Conservation (phyloP, 1,140 invertebrate species). For the Lethocerus indicus region DNA sequence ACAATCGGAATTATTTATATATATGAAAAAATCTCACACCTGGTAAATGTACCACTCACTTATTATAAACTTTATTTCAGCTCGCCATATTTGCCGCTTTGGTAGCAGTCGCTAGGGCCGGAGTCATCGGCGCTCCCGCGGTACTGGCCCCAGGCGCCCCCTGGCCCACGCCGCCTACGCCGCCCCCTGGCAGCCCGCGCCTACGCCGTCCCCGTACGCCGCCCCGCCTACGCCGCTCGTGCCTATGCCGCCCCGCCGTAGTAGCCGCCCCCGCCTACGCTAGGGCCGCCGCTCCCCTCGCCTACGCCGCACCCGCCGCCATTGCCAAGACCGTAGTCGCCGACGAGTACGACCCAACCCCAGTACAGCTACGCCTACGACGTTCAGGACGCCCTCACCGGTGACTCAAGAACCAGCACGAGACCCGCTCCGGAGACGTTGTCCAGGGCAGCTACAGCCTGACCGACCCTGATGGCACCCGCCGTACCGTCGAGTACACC, state of each 20-base stretch:
- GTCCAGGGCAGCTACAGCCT: slow-evolving; percentile 31
- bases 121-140: slow-evolving; percentile 17
- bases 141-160: slow-evolving; percentile 16
- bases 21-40: too few species aligned
- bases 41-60: too few species aligned
- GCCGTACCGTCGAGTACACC: slow-evolving; percentile 2
- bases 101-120: slow-evolving; percentile 20
- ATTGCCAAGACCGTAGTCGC: slow-evolving; percentile 5
- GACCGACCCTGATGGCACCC: slow-evolving; percentile 21
- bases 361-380: slow-evolving; percentile 42
- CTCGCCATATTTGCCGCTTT: slow-evolving; percentile 20
- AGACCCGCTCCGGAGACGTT: slow-evolving; percentile 43
- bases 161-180: too few species aligned
- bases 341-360: slow-evolving; percentile 24
- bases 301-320: slow-evolving; percentile 1
- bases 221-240: slow-evolving; percentile 12
- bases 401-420: slow-evolving; percentile 22
- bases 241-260: slow-evolving; percentile 7
- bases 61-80: slow-evolving; percentile 17
- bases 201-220: slow-evolving; percentile 11
- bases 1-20: too few species aligned
- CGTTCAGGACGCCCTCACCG: slow-evolving; percentile 44
- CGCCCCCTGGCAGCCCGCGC: too few species aligned
- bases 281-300: neutral
- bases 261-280: neutral